Evolutionary conservation across 2,113 vertebrate species (phyloP), one percentile per base, ranked within the genome.

Genomic region (Chaetodon auriga): DNA sequence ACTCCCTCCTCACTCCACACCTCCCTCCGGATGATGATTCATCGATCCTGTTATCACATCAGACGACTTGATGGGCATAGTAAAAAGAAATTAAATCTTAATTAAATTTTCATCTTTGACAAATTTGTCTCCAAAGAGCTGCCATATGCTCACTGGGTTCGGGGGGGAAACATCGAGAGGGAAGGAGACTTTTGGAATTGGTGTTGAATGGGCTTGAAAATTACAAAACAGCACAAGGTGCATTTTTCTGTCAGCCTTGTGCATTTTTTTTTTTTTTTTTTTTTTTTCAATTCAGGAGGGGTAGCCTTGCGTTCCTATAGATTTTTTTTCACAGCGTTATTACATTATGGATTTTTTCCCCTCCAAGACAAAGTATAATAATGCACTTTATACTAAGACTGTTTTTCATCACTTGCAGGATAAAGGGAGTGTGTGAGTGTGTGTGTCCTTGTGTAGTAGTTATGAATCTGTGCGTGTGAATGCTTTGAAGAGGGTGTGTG

Each of bases 81-180:
- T 92, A 88, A 92, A 92, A 90, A 90, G 64, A 90, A 90, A 94
- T 95, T 93, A 94, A 93, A 93, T 92, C 91, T 88, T 93, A 92
- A 94, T 91, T 91, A 92, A 78, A 89, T 88, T 92, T 91, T 90
- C 89, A 88, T 89, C 88, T 93, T 87, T 87, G 87, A 91, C 85
- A 87, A 90, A 92, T 93, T 90, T 86, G 84, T 90, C 88, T 89
- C 84, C n/a, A 48, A 78, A 72, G 86, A 83, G 85, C 82, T 69
- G 84, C 89, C 92, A 91, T 92, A 94, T 94, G 93, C 84, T 94
- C 69, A 8, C 74, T 65, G 78, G 81, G 54, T 77, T 86, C 18
- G 18, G 30, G 57, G 57, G 76, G 53, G 8, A 68, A 65, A 78
- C 72, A 76, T 1, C 7, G 70, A 75, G 70, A 78, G 53, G 25